Base-by-base conservation (phyloP, 1,140 invertebrate genomes). In the Dendrolimus kikuchii region DNA sequence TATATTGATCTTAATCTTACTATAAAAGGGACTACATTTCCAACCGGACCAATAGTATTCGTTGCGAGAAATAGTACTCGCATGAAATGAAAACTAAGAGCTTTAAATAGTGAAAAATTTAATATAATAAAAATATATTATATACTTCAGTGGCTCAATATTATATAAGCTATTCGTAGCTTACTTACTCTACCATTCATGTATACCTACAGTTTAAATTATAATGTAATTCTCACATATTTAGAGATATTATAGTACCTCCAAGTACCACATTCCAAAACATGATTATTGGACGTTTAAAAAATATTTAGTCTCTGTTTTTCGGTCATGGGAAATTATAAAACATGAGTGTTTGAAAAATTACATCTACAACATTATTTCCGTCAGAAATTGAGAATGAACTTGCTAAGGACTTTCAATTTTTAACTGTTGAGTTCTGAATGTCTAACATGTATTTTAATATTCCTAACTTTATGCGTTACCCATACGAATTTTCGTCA, bases 81-180 rank as follows among this genome's bases (percentile, higher is more conserved):
- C 74, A 71, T 81, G 52, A 77, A 80, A 80, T 76, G 73, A 83
- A 81, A 84, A 76, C 79, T 86, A 86, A 86, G 83, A 86, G 83
- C 83, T 86, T 86, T 86, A 86, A 86, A 86, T 86, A 86, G 83
- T 77, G 70, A 77, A 86, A 78, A 76, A 71, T 71, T 72, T 77
- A 77, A 71, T 73, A 73, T 51, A 55, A 75, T 73, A 71, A 77
- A 82, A 77, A 77, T 81, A 81, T 81, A 77, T 75, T 77, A 82
- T 82, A 83, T 81, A 83, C 74, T 86, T 82, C 74, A 75, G 70
- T 70, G 73, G 82, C 82, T 86, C 82, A 86, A 86, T 81, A 76
- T 81, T 76, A 68, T 76, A 70, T 83, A 86, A 83, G 82, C 82
- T 83, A 81, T 74, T 64, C 64, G 66, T 81, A 81, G 81, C 81